A percentile compares a stretch with the other conserved stretches of the same genome.
These are phyloP conservation scores for Holcopasites calliopsidis DNA, from an alignment of 1,140 invertebrate genomes.

Conservation along the genomic window DNA sequence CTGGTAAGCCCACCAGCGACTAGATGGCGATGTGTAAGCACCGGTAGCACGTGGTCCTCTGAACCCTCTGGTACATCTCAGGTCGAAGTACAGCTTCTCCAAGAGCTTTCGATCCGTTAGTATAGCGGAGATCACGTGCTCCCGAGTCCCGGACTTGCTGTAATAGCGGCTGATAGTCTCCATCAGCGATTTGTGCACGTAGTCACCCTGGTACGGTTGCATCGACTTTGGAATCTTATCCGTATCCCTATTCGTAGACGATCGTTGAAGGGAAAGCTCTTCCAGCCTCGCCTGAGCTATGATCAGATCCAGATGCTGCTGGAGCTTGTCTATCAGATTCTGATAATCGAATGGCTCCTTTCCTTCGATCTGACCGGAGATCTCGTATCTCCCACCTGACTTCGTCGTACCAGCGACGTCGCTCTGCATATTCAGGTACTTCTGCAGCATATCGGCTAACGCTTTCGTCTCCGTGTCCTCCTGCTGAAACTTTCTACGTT, in stretches of 20 bases:
- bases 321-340: constrained; percentile 83
- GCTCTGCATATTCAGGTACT: constrained; percentile 82
- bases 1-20: constrained; percentile 72
- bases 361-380: background rate
- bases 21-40: constrained; percentile 73
- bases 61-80: constrained; percentile 85
- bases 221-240: constrained; percentile 58
- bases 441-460: constrained; percentile 84
- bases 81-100: constrained; percentile 86
- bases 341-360: constrained; percentile 81
- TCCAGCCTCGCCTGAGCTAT: constrained; percentile 69
- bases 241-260: constrained; percentile 24
- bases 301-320: constrained; percentile 82
- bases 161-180: constrained; percentile 86
- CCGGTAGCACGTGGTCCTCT: constrained; percentile 79
- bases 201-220: constrained; percentile 79
- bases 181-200: constrained; percentile 82
- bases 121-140: constrained; percentile 85
- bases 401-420: constrained; percentile 56
- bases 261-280: constrained; percentile 18
- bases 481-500: constrained; percentile 51
- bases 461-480: constrained; percentile 81
- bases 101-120: constrained; percentile 85
- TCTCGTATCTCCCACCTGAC: background rate
- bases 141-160: constrained; percentile 82